These are phyloP conservation scores for Tichodroma muraria DNA, from an alignment of 2,113 vertebrate species.

Conservation along the genomic window DNA sequence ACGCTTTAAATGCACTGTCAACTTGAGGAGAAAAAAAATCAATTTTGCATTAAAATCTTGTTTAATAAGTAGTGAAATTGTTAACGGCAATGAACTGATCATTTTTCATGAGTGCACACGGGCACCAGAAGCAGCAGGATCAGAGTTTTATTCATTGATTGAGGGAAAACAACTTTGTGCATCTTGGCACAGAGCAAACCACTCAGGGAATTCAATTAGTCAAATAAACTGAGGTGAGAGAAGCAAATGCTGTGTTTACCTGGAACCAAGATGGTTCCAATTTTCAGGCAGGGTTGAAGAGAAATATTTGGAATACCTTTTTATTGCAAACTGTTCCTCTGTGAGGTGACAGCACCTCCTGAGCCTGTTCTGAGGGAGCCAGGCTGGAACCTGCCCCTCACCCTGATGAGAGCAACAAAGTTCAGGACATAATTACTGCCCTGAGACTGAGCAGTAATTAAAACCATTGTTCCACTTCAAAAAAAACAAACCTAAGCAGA, in stretches of 20 bases:
- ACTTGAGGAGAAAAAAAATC: background rate
- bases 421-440: background rate
- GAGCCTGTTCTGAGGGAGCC: background rate
- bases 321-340: background rate
- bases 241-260: background rate
- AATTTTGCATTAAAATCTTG: slow-evolving; percentile 11
- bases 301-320: background rate
- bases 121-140: background rate
- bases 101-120: background rate
- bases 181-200: background rate
- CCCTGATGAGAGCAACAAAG: background rate
- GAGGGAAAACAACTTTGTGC: background rate
- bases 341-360: background rate
- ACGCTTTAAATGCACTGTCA: background rate
- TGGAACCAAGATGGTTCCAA: background rate
- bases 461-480: background rate
- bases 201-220: background rate
- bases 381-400: background rate
- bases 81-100: background rate
- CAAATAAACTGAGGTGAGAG: background rate
- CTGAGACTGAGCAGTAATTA: background rate
- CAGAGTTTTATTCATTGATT: background rate
- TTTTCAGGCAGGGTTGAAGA: background rate
- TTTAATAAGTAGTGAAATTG: background rate
- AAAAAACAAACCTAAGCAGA: background rate